Evolutionary conservation across 2,888 invertebrate genomes (phyloP).

Genomic region (Atethmia centrago): DNA sequence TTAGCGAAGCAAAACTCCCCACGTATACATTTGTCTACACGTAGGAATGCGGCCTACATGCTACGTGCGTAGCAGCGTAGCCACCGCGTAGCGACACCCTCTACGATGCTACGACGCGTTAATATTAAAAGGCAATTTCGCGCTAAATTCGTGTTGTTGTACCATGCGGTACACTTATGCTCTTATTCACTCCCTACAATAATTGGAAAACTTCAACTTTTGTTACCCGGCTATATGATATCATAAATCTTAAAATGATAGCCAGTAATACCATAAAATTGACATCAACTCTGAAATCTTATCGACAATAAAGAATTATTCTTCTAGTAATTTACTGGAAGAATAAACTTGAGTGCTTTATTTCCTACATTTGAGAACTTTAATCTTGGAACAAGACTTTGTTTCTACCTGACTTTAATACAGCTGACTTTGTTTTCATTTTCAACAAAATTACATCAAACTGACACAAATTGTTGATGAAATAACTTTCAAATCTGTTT

Average conservation of each 20-base stretch:
- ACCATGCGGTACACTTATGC: constrained; percentile 50
- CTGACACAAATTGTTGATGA: constrained; percentile 25
- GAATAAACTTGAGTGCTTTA: constrained; percentile 21
- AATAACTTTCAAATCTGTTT: constrained; percentile 37
- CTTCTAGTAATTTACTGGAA: constrained; percentile 30
- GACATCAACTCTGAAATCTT: constrained; percentile 30
- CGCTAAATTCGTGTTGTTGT: constrained; percentile 48
- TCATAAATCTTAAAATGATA: constrained; percentile 44
- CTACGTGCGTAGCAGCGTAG: constrained; percentile 79
- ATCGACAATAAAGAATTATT: constrained; percentile 27
- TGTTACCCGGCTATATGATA: constrained; percentile 29
- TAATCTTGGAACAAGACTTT: constrained; percentile 5
- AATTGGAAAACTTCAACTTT: constrained; percentile 55
- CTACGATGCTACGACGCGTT: constrained; percentile 62
- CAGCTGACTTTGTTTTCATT: constrained; percentile 19
- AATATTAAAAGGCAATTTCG: constrained; percentile 66
- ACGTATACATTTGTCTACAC: constrained; percentile 70
- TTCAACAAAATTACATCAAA: constrained; percentile 18
- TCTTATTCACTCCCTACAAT: constrained; percentile 45
- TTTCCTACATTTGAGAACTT: constrained; percentile 17
- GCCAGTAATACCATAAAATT: constrained; percentile 32
- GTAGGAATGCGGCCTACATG: constrained; percentile 72
- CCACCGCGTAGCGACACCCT: constrained; percentile 67
- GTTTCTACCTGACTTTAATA: constrained; percentile 2
- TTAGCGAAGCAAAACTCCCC: constrained; percentile 25